phyloP scores from a whole-genome alignment of 2,888 invertebrate genomes.

The Escarpia spicata region DNA sequence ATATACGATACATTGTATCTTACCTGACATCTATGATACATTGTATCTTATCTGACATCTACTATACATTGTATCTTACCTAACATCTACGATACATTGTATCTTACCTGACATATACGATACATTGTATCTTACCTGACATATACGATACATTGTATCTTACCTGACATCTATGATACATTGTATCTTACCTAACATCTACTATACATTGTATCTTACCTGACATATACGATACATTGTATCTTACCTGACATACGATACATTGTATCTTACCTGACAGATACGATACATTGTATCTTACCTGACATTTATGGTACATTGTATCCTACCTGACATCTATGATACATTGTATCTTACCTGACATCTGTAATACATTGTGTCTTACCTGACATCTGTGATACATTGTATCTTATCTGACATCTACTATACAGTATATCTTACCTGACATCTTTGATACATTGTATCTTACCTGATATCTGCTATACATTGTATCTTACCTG shows the following conservation, averaged over 20 bases:
- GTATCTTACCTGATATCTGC: neutral
- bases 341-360: neutral
- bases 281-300: neutral
- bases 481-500: neutral
- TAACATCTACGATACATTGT: neutral
- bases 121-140: neutral
- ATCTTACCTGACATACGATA: no score
- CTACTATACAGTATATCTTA: neutral
- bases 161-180: neutral
- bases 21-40: no score
- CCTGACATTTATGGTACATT: neutral
- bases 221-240: no score
- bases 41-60: neutral
- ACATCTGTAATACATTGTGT: neutral
- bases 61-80: neutral
- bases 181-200: neutral
- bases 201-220: no score
- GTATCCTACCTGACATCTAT: neutral
- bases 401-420: neutral
- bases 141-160: neutral
- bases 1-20: no score
- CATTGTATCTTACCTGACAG: neutral
- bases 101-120: neutral
- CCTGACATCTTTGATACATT: neutral
- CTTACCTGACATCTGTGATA: neutral